Evolutionary conservation across 2,797 vertebrate species (phyloP), one percentile per base, ranked within the genome.

Genomic region (Halcyon leucocephala): DNA sequence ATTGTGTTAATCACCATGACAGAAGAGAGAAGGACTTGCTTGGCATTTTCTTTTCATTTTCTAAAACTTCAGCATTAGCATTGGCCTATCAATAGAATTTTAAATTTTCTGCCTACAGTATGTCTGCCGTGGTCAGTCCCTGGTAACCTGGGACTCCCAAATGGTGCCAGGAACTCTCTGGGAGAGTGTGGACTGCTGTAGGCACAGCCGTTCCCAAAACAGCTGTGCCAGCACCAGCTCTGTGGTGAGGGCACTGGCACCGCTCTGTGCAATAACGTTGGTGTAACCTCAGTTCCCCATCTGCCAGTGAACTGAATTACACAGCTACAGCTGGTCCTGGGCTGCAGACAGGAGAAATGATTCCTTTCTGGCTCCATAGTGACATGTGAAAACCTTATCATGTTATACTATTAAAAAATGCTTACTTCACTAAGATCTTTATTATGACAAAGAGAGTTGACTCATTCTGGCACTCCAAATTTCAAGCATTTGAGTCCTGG

Each of bases 371-470:
- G 13, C 26, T 73, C 46, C 54, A 51, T 4, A 51, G 35, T 64
- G 61, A 39, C 26, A 29, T 22, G 7, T 58, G 78, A 65, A 83
- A 78, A 2, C 18, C 26, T 70, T 71, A 42, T 18, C 0, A 0
- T 52, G 51, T 31, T 48, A 11, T 42, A 61, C 42, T 65, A 64
- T 26, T 71, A 44, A 79, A 82, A 90, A n/a, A 26, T 52, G 19
- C 7, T 72, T 88, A 46, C 42, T 81, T 61, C 62, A 31, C 13
- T 78, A 71, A 94, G 83, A 49, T 48, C 60, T 95, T 89, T 78
- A 55, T 81, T 46, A 86, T 90, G 62, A 60, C 76, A 84, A 93
- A 78, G 90, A 85, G 22, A 79, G 92, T 95, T 89, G 86, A 78
- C 58, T 93, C 72, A 76, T 93, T 73, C 42, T 72, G 65, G 67